Evolutionary conservation across 2,797 vertebrate species (phyloP), one percentile per base, ranked within the genome.

Genomic region (Cephalopachus bancanus): DNA sequence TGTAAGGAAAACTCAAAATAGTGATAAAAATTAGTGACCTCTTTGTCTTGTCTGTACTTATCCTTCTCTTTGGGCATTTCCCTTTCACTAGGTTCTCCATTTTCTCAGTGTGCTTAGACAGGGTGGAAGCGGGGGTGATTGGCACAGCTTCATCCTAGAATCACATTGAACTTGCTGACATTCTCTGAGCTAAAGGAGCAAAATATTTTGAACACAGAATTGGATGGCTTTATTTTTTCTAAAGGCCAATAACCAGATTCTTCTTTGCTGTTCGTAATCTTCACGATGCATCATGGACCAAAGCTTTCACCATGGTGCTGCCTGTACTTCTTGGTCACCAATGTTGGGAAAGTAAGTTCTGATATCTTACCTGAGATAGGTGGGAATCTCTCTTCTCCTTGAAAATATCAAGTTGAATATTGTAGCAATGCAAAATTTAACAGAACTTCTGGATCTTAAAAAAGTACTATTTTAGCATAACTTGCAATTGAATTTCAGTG

Each of bases 231-330:
- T 24, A 7, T 60, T 69, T 62, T 44, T 1, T 49, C 59, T 57
- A 20, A 75, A 87, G 53, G 19, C 10, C 22, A 57, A 81, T 60
- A 57, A 2, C 16, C 3, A 55, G 33, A 51, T 94, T 53, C 22
- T 16, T 85, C 15, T 75, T 75, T 53, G 22, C 64, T 62, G 69
- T 49, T 17, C 7, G 2, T 11, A 2, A 19, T 24, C 71, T 57
- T 81, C 53, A 7, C 24, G 5, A 28, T 4, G 44, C 12, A 15
- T 62, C 7, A 0, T 0, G 5, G 7, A n/a, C 20, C 9, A 69
- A 51, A 26, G 20, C 11, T 28, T 93, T 80, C 83, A 9, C 19
- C 8, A 1, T 0, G 2, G 0, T 11, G 28, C 7, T 26, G 60
- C 24, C 12, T 22, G 24, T 7, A 28, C 26, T 76, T 72, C 14